Conservation (phyloP, 1,140 invertebrate species). For the Copidosoma floridanum region DNA sequence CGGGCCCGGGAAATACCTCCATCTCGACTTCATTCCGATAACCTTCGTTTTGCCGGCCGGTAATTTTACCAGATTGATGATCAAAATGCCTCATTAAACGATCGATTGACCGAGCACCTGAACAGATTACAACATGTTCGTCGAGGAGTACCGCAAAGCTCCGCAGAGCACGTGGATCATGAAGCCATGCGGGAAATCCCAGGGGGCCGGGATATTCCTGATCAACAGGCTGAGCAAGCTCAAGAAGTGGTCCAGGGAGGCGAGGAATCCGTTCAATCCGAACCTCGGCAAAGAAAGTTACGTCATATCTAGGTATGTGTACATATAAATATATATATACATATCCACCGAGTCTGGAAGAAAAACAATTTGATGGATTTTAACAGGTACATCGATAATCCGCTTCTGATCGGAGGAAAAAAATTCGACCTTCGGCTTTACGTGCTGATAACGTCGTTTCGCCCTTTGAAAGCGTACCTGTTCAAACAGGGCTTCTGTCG, state of each 20-base stretch:
- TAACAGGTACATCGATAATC: constrained; percentile 81
- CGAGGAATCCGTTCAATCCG: constrained; percentile 79
- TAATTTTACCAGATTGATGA: no score
- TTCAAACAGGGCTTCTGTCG: constrained; percentile 80
- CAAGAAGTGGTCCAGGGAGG: constrained; percentile 83
- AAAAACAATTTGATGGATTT: neutral
- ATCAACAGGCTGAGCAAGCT: constrained; percentile 87
- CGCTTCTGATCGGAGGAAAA: constrained; percentile 82
- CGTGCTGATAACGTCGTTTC: constrained; percentile 82
- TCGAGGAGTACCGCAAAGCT: constrained; percentile 89
- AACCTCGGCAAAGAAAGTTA: constrained; percentile 84
- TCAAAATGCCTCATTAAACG: no score
- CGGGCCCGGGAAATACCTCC: constrained; percentile 72
- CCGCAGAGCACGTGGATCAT: constrained; percentile 95
- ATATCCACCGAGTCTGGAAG: neutral
- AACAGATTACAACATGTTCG: constrained; percentile 89
- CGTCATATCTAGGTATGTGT: constrained; percentile 77
- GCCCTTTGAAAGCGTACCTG: constrained; percentile 76
- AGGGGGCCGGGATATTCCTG: constrained; percentile 83
- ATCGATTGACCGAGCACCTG: no score
- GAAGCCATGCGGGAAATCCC: constrained; percentile 92
- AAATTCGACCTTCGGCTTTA: constrained; percentile 88
- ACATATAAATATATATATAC: no score
- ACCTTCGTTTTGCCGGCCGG: constrained; percentile 90
- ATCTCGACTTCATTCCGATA: constrained; percentile 88